phyloP scores from a whole-genome alignment of 2,888 invertebrate genomes.

The Thymelicus sylvestris region DNA sequence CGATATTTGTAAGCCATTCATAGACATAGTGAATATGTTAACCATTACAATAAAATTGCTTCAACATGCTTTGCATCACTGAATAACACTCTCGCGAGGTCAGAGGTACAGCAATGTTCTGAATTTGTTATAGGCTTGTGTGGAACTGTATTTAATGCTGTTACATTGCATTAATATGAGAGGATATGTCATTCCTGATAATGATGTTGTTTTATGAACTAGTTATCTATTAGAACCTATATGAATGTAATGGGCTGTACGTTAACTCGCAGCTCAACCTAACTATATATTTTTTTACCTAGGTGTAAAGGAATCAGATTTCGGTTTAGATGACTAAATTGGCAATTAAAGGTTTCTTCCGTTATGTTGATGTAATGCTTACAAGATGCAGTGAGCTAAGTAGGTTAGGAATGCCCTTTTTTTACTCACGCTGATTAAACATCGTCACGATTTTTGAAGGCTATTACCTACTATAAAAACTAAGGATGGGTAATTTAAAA shows the following conservation, averaged over 20 bases:
- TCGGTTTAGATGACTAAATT: neutral
- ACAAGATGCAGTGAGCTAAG: neutral
- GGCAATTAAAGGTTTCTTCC: neutral
- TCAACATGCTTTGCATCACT: conserved; percentile 7
- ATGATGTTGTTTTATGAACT: no score
- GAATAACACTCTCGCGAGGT: conserved; percentile 5
- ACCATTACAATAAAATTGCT: conserved; percentile 8
- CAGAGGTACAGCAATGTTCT: neutral
- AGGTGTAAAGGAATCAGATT: neutral
- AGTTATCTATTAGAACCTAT: no score
- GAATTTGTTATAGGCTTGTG: neutral
- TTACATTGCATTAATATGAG: no score
- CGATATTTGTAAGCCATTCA: neutral
- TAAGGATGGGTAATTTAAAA: conserved; percentile 14
- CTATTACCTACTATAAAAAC: conserved; percentile 33
- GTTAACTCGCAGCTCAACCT: no score
- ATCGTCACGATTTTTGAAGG: conserved; percentile 39
- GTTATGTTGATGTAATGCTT: neutral
- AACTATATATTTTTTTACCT: no score
- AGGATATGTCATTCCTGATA: no score
- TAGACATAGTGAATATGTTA: conserved; percentile 1
- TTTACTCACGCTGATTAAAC: neutral
- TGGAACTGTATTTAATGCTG: neutral
- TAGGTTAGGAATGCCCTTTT: neutral
- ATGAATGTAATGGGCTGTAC: no score